These are phyloP conservation scores for Corythornis cristatus DNA, from an alignment of 2,113 vertebrate species.

Conservation along the genomic window DNA sequence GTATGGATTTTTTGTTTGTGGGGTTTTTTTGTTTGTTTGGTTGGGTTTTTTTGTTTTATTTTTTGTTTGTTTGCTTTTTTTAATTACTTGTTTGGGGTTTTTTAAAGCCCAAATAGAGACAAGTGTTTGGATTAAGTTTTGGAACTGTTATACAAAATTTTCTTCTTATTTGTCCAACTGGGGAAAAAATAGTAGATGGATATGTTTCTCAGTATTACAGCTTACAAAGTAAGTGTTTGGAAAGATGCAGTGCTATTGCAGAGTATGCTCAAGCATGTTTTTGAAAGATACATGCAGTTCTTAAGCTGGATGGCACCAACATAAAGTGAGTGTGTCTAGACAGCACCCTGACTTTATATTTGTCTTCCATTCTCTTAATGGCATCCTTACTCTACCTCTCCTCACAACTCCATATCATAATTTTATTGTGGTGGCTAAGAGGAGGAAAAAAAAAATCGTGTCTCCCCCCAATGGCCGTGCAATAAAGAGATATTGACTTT, in stretches of 20 bases:
- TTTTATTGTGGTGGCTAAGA: background rate
- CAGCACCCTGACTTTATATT: background rate
- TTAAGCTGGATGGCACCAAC: background rate
- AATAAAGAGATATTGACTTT: conserved; percentile 35
- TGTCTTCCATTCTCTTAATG: background rate
- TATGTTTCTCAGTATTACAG: background rate
- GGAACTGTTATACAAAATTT: background rate
- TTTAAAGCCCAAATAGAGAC: background rate
- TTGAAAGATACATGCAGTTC: background rate
- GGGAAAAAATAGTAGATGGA: background rate
- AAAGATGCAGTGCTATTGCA: background rate
- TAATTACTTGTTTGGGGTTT: background rate
- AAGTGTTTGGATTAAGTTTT: background rate
- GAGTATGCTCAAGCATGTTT: background rate
- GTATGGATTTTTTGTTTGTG: background rate
- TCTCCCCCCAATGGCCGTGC: background rate
- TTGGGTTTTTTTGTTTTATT: too few relatives aligned
- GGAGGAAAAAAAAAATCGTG: background rate
- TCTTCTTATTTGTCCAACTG: background rate
- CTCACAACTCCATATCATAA: background rate
- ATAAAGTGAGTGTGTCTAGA: background rate
- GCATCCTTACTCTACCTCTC: background rate
- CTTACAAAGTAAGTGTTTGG: background rate
- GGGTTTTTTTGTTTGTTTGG: too few relatives aligned
- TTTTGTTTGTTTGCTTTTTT: too few relatives aligned